Evolutionary conservation across 2,113 vertebrate genomes (phyloP), one percentile per base, ranked within the genome.

Genomic region (Sorex fumeus): DNA sequence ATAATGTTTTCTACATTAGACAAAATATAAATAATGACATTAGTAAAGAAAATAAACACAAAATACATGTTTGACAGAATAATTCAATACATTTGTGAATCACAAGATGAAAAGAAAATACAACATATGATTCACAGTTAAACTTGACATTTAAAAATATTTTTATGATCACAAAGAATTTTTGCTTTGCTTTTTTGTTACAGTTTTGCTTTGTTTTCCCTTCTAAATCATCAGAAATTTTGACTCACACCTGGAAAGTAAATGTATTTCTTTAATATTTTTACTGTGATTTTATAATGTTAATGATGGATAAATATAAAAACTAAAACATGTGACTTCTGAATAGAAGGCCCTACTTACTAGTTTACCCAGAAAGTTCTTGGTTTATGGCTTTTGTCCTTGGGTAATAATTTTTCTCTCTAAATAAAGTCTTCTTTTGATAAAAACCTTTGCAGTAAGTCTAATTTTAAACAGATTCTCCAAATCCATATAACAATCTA

Each of bases 391-490:
- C 75, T 93, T 77, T 84, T 62, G 34, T 75, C 34, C 19, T 21
- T 50, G 23, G 19, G 2, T 23, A 71, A 80, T 45, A 90, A 57
- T 16, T 30, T 8, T 60, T 81, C 4, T 85, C 19, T 86, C 77
- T 84, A 15, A 76, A 75, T 11, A 28, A 6, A 84, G 36, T 43
- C 30, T 43, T 64, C 27, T 25, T 71, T 90, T 13, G 28, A 66
- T n/a, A 87, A 87, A 81, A 89, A 90, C 70, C 32, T 83, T 87
- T 19, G 64, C 43, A 15, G 28, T 28, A 32, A 71, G 15, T 74
- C 30, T 82, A 74, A 74, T 84, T 91, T 89, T 69, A 95, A 82
- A 85, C 67, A 82, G 71, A 84, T 62, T 19, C 57, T 23, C 67
- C 87, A 82, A 30, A 80, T 60, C 8, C 74, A 67, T n/a, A 81